A percentile compares a stretch with the other conserved stretches of the same genome.
phyloP scores from a whole-genome alignment of 2,888 invertebrate species.

The Mesorhabditis belari region DNA sequence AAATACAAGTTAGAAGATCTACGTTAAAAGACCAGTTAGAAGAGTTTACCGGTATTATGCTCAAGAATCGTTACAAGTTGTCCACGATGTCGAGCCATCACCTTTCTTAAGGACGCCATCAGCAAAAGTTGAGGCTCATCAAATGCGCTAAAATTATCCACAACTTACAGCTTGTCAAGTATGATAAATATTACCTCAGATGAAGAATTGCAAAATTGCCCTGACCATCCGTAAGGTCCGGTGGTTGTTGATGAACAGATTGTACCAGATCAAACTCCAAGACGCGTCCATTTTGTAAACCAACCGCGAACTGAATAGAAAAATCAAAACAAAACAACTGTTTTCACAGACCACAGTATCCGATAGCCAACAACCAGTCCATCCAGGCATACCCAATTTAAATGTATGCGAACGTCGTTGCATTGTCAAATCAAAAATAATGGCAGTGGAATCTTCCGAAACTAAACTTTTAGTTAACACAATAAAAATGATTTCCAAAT shows the following conservation, averaged over 20 bases:
- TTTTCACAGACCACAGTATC: neutral
- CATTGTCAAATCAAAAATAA: neutral
- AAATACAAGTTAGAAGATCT: neutral
- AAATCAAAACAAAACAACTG: neutral
- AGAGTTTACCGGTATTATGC: neutral
- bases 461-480: too few relatives aligned
- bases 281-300: conserved; percentile 7
- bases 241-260: neutral
- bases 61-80: neutral
- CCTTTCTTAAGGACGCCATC: neutral
- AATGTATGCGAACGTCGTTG: neutral
- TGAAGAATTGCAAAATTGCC: conserved; percentile 1
- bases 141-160: neutral
- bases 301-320: conserved; percentile 1
- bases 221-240: conserved; percentile 4
- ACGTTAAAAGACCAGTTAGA: too few relatives aligned
- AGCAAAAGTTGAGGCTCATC: neutral
- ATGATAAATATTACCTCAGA: neutral
- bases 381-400: neutral
- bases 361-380: neutral
- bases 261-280: neutral
- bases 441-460: neutral
- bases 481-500: too few relatives aligned
- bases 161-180: too few relatives aligned
- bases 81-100: neutral